A percentile compares a stretch with the other conserved stretches of the same genome.
These are phyloP conservation scores for Lochmaea capreae DNA, from an alignment of 2,888 invertebrate genomes.

Conservation along the genomic window DNA sequence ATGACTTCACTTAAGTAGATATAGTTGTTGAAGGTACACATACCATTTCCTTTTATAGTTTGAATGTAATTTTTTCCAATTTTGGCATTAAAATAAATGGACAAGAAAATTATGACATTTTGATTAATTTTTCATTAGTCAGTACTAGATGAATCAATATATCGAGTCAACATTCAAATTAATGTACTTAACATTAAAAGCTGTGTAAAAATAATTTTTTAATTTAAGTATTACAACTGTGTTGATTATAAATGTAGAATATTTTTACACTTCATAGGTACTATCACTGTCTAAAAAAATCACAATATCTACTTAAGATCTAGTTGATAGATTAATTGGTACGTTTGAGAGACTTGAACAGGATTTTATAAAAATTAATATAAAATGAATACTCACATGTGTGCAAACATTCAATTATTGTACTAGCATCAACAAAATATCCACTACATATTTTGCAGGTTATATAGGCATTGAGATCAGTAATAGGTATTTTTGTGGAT, in stretches of 20 bases:
- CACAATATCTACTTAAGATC: not conserved
- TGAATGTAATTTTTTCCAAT: too few species aligned
- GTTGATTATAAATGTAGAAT: not conserved
- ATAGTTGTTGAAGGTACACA: too few species aligned
- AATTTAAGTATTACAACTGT: not conserved
- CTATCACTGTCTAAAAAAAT: not conserved
- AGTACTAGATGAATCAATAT: not conserved
- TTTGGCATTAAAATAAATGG: too few species aligned
- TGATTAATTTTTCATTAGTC: not conserved
- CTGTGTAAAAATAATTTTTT: not conserved
- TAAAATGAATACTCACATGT: constrained; percentile 72
- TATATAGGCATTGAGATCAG: constrained; percentile 75
- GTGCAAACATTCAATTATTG: constrained; percentile 82
- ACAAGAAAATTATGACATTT: too few species aligned
- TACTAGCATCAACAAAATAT: constrained; percentile 83
- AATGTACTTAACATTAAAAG: too few species aligned
- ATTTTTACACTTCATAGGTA: not conserved
- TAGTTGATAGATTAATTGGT: not conserved
- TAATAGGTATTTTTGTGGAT: constrained; percentile 64
- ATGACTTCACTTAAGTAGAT: too few species aligned
- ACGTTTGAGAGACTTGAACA: not conserved
- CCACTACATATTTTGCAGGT: constrained; percentile 79
- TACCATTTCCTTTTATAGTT: too few species aligned
- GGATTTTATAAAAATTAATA: not conserved
- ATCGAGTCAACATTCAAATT: not conserved